These are phyloP conservation scores for Habroteleia sp. DNA, from an alignment of 2,888 invertebrate genomes.

Conservation along the genomic window DNA sequence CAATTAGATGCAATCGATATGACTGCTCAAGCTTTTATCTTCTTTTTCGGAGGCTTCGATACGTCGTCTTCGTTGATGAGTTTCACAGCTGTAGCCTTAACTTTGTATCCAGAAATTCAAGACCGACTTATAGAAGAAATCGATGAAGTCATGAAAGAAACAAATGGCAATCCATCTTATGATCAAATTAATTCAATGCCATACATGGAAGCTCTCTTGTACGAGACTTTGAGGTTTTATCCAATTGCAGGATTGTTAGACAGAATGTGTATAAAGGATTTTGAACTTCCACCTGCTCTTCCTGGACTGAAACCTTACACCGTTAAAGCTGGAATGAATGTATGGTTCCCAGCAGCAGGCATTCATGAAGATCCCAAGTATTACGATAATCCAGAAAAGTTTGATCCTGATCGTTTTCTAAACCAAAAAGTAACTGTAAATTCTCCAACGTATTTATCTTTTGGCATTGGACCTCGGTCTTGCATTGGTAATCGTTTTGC, in stretches of 20 bases:
- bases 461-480: constrained; percentile 31
- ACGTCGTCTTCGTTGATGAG: constrained; percentile 24
- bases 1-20: constrained; percentile 12
- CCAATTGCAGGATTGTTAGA: constrained; percentile 23
- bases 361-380: constrained; percentile 24
- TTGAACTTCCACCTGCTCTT: constrained; percentile 32
- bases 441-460: constrained; percentile 14
- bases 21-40: constrained; percentile 39
- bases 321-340: constrained; percentile 13
- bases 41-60: constrained; percentile 37
- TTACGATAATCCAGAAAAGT: constrained; percentile 18
- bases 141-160: constrained; percentile 12
- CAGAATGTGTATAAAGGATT: constrained; percentile 1
- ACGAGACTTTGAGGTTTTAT: constrained; percentile 19
- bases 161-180: constrained; percentile 10
- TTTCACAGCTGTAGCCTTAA: not conserved
- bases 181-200: constrained; percentile 26
- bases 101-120: constrained; percentile 12
- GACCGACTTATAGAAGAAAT: constrained; percentile 2
- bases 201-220: constrained; percentile 32
- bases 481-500: constrained; percentile 28
- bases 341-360: constrained; percentile 23
- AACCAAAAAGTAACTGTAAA: constrained; percentile 9
- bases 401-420: constrained; percentile 8
- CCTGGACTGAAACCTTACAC: constrained; percentile 18